Base-by-base conservation (phyloP, 2,113 vertebrate species). In the Rattus rattus region DNA sequence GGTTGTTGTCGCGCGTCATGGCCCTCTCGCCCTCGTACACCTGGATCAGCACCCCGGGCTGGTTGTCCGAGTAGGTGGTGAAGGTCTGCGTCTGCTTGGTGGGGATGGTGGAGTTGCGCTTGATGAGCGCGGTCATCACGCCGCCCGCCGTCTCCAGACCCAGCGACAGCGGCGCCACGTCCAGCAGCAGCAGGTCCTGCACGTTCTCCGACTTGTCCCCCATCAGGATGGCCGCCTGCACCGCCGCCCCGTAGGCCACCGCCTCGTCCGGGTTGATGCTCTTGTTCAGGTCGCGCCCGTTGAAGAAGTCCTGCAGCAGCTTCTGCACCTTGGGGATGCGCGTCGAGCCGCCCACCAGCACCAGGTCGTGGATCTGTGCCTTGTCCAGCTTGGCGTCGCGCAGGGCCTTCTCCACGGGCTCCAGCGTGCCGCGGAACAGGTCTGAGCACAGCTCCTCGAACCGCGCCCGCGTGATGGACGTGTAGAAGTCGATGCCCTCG, bases 201-300 rank as follows among this genome's bases (percentile, higher is more conserved):
- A 99, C 99, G 52, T 99, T 99, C 98, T 99, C 99, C 36, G 99
- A 99, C 96, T 99, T 99, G 98, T 99, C 99, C 16, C 99, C 99
- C 59, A 99, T 99, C 96, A 99, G 96, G 93, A 99, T 99, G 96
- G 99, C 99, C 5, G 99, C 99, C 98, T 99, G 99, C 49, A 99
- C 99, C 75, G 99, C 99, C 36, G 99, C 99, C 70, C 99, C 99
- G 10, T 99, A 99, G 67, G 99, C 99, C 76, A 99, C 99, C 0
- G 99, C 99, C 97, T 99, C 99, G 86, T 99, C 99, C 0, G 99
- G 99, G 94, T 99, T 99, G 97, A 99, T 99, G 96, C 99, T 99
- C 97, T 99, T 99, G 95, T 99, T 99, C 56, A 99, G 99, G 9
- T 99, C 99, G 16, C 99, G 99, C 4, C 99, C 99, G 47, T 99